phyloP scores from a whole-genome alignment of 2,113 vertebrate genomes.

The Vireo altiloquus region DNA sequence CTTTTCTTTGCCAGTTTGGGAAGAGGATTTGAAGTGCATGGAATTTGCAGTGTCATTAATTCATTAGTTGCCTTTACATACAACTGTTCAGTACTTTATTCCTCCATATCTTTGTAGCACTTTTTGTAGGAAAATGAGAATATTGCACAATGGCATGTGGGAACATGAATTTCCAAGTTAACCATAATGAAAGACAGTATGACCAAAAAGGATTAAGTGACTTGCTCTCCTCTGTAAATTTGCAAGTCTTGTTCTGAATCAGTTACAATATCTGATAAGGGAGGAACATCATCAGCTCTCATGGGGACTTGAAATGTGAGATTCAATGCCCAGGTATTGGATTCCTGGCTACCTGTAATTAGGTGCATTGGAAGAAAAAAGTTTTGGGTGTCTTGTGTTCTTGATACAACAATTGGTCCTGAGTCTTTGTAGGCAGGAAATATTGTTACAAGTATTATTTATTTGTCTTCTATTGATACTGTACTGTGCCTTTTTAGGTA shows the following conservation, averaged over 20 bases:
- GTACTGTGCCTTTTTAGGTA: neutral
- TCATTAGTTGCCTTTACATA: neutral
- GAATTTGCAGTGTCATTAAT: neutral
- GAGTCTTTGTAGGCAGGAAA: neutral
- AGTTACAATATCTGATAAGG: neutral
- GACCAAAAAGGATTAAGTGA: neutral
- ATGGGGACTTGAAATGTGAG: neutral
- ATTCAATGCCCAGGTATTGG: rapidly evolving
- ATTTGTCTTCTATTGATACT: neutral
- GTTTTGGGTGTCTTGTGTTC: neutral
- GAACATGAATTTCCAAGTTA: neutral
- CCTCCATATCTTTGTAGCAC: neutral
- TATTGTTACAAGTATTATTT: neutral
- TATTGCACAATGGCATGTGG: neutral
- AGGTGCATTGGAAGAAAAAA: neutral
- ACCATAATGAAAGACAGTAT: neutral
- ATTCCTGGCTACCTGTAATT: neutral
- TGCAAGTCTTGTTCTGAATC: neutral
- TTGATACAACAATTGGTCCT: neutral
- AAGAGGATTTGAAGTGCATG: neutral
- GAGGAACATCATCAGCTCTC: neutral
- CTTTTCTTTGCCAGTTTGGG: neutral
- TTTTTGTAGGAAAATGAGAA: neutral
- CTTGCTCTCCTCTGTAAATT: neutral
- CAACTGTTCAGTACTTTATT: neutral